Evolutionary conservation across 2,888 invertebrate species (phyloP).

Genomic region (Andricus curvator): DNA sequence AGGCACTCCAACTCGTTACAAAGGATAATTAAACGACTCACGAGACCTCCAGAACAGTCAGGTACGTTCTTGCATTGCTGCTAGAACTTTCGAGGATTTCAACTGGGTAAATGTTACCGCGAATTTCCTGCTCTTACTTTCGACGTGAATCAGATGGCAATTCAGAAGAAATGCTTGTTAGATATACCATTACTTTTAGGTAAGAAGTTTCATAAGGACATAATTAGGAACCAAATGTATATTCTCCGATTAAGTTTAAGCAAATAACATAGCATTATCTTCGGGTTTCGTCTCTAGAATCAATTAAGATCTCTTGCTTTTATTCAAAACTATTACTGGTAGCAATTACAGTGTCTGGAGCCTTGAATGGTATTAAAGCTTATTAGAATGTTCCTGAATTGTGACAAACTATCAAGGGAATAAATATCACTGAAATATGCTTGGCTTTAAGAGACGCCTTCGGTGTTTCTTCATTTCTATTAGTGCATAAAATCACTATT

Average conservation of each 20-base stretch:
- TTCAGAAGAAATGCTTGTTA: neutral
- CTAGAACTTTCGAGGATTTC: slow-evolving; percentile 64
- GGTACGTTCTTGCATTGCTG: slow-evolving; percentile 62
- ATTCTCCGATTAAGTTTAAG: neutral
- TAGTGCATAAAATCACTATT: neutral
- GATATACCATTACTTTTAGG: neutral
- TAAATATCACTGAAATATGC: neutral
- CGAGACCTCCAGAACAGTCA: slow-evolving; percentile 67
- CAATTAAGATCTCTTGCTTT: neutral
- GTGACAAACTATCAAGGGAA: neutral
- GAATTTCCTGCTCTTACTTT: slow-evolving; percentile 35
- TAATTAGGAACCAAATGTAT: too few relatives aligned
- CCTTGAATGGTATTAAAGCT: neutral
- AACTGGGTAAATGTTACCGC: slow-evolving; percentile 39
- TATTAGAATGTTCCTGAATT: neutral
- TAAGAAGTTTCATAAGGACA: too few relatives aligned
- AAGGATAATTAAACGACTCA: slow-evolving; percentile 78
- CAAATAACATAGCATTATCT: neutral
- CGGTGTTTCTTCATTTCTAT: neutral
- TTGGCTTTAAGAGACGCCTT: neutral
- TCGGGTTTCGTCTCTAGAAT: neutral
- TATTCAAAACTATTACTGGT: too few relatives aligned
- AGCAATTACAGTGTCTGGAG: neutral
- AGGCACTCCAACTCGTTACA: slow-evolving; percentile 77
- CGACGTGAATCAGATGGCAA: slow-evolving; percentile 27